Evolutionary conservation across 1,140 invertebrate genomes (phyloP).

Genomic region (Micrasema minimum): DNA sequence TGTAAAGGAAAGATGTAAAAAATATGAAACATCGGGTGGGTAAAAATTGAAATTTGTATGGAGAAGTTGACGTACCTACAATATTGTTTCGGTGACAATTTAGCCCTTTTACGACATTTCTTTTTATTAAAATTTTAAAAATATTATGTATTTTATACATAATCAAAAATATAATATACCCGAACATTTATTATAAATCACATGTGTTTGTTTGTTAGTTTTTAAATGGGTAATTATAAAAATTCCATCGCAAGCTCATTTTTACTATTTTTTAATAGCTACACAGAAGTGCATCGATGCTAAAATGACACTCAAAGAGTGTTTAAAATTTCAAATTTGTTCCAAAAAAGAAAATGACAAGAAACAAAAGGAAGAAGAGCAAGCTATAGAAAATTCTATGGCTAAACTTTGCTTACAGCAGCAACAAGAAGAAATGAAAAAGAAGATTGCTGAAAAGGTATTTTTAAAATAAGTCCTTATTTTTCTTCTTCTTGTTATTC

Average conservation of each 20-base stretch:
- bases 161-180: too few species aligned
- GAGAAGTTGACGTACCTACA: too few species aligned
- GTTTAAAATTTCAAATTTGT: constrained; percentile 38
- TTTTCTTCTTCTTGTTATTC: too few species aligned
- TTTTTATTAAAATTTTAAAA: too few species aligned
- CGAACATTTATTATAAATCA: too few species aligned
- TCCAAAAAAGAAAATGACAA: constrained; percentile 18
- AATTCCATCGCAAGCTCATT: too few species aligned
- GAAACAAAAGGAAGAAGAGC: constrained; percentile 28
- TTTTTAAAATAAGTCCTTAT: not conserved
- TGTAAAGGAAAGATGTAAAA: constrained; percentile 18
- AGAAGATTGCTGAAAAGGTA: constrained; percentile 39
- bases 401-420: constrained; percentile 6
- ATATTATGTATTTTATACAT: too few species aligned
- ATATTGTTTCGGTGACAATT: too few species aligned
- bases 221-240: too few species aligned
- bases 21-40: constrained; percentile 21
- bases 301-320: constrained; percentile 27
- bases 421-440: constrained; percentile 37
- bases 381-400: constrained; percentile 25
- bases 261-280: constrained; percentile 21
- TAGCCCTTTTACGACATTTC: too few species aligned
- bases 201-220: too few species aligned
- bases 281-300: constrained; percentile 27
- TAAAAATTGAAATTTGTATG: too few species aligned